Evolutionary conservation across 2,888 invertebrate species (phyloP), one percentile per base, ranked within the genome.

Genomic region (Cancer borealis): DNA sequence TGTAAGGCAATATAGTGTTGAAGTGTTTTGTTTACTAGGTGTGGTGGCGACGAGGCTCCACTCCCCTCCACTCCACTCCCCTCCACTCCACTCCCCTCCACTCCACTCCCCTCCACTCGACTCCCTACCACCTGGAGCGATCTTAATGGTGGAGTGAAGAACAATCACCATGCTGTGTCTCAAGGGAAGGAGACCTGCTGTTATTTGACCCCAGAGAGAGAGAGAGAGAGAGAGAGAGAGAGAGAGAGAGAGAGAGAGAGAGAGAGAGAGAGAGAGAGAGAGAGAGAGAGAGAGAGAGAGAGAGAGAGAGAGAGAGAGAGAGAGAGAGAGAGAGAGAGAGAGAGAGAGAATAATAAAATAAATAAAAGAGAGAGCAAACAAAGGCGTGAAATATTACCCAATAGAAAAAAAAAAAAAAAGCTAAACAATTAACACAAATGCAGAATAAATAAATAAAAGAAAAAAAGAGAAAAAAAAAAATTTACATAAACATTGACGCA

Each of bases 271-370:
- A 26, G 87, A n/a, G n/a, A 21, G 26, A 47, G 90, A 47, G 47
- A 47, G 90, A 90, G 46, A 47, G 47, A 47, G 49, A 90, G 90
- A 47, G 90, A 47, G 17, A 47, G 90, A 47, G 90, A 90, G 49
- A 47, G 90, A 90, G 90, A 90, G 90, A 90, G 90, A 90, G 90
- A 90, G 90, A 90, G 49, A 90, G 90, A 49, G 49, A 90, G 49
- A 49, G 49, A 47, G 90, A 47, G 47, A 90, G 90, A 90, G 49
- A 90, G 90, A 90, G 90, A 49, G n/a, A 47, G 49, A 49, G 49
- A 49, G 49, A 49, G 49, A 49, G 49, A 49, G 49, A 49, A 49
- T 10, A 49, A 10, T 49, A 49, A 49, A 49, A 49, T 6, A 6
- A 4, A 49, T 54, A 54, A 3, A 54, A 10, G n/a, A 21, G 26